phyloP scores from a whole-genome alignment of 2,888 invertebrate genomes.

The Polydrusus tereticollis region DNA sequence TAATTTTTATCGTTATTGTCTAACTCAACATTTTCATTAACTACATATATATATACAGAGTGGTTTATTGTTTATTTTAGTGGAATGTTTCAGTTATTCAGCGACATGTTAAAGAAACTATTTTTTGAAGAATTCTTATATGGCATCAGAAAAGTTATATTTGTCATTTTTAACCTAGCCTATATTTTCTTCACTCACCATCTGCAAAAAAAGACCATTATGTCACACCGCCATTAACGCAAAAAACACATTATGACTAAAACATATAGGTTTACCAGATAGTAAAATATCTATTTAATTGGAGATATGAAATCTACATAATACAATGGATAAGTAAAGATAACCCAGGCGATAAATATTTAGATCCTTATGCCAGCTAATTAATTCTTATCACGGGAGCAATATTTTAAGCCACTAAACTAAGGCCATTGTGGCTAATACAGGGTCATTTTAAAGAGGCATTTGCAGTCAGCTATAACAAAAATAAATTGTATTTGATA shows the following conservation, averaged over 20 bases:
- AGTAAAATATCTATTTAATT: slow-evolving; percentile 2
- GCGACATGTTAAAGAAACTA: too few relatives aligned
- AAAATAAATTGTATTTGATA: neutral
- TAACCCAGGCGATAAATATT: slow-evolving; percentile 6
- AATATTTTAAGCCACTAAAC: neutral
- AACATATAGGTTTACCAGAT: neutral
- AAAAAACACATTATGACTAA: neutral
- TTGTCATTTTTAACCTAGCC: too few relatives aligned
- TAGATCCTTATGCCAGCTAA: neutral
- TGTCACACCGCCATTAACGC: neutral
- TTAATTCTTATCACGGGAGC: neutral
- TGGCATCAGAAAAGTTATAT: too few relatives aligned
- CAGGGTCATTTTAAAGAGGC: neutral
- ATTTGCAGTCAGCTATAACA: neutral
- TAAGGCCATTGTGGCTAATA: too few relatives aligned
- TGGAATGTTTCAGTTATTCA: too few relatives aligned
- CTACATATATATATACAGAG: neutral
- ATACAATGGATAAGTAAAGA: slow-evolving; percentile 1
- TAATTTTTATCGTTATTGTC: neutral
- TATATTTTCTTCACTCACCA: too few relatives aligned
- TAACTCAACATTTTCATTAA: neutral
- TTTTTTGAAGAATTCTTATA: too few relatives aligned
- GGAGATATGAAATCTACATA: slow-evolving; percentile 11
- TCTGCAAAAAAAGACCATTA: slow-evolving; percentile 4
- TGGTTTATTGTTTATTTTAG: neutral